Evolutionary conservation across 2,888 invertebrate genomes (phyloP), one percentile per base, ranked within the genome.

Genomic region (Cantharis rufa): DNA sequence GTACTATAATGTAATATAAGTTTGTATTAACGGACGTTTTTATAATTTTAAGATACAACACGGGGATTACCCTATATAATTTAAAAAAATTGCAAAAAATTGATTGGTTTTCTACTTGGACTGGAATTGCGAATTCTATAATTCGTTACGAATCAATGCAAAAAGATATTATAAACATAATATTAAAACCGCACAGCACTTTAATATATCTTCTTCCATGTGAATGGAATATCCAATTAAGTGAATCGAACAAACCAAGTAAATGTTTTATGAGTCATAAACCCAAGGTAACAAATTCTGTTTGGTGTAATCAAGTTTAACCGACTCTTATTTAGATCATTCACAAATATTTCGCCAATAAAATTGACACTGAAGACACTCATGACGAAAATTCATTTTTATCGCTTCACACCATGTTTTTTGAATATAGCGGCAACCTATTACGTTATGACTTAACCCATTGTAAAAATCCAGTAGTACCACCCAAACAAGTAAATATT

Each of bases 191-290:
- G 81, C 90, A 94, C 84, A 94, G 95, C 0, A 88, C 91, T 75
- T 89, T 95, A 63, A 90, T 97, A 13, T 93, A 93, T 85, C 91
- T 91, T 84, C 90, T 97, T 77, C 94, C 95, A 70, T 97, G 97
- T 85, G 93, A 94, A 84, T 98, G 96, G 92, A 98, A 98, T 88
- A 94, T 96, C 3, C 97, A 97, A 86, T 90, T 97, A 84, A 95
- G 96, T 80, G 95, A 95, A 84, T 95, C 96, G 80, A 95, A 95
- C 84, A 93, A 94, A 84, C 93, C 94, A 0, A 88, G 93, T 16
- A 94, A 94, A 71, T 93, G 94, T 86, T 90, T 89, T 64, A 96
- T 96, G 87, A 95, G 95, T 84, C 91, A 91, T 18, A 92, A 93
- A 89, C 90, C 95, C 82, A 95, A 94, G 64, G 64, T 66, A 66